Evolutionary conservation across 2,113 vertebrate genomes (phyloP).

Genomic region (Tautogolabrus adspersus): DNA sequence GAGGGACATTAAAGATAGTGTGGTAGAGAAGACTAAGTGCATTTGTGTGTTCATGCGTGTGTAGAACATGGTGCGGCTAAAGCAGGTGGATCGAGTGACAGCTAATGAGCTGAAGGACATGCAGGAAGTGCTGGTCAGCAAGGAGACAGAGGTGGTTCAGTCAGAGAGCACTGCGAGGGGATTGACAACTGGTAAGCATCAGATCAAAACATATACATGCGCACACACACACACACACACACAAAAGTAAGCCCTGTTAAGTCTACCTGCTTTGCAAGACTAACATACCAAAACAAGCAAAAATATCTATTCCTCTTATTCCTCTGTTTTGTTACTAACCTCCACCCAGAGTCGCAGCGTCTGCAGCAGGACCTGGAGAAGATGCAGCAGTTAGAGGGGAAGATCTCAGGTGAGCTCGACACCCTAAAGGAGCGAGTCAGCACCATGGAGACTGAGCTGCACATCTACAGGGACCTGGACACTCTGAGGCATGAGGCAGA

Average conservation of each 20-base stretch:
- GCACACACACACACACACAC: conserved; percentile 1
- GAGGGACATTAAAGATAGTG: background rate
- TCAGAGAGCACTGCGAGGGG: conserved; percentile 93
- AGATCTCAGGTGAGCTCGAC: conserved; percentile 89
- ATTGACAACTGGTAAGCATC: conserved; percentile 88
- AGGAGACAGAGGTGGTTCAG: conserved; percentile 95
- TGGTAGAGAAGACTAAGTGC: background rate
- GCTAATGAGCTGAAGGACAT: conserved; percentile 93
- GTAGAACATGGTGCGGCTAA: conserved; percentile 92
- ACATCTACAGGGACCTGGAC: conserved; percentile 89
- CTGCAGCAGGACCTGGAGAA: conserved; percentile 95
- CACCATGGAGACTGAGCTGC: conserved; percentile 86
- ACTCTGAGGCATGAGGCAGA: conserved; percentile 88
- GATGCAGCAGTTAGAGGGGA: conserved; percentile 93
- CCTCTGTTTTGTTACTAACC: background rate
- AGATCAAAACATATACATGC: no score
- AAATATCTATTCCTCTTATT: no score
- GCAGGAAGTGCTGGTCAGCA: conserved; percentile 96
- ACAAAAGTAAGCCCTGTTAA: background rate
- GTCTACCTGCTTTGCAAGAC: no score
- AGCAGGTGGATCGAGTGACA: conserved; percentile 90
- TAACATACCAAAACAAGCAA: no score
- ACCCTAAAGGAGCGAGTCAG: conserved; percentile 87
- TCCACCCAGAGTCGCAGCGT: conserved; percentile 87
- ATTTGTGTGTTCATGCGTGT: conserved; percentile 18